Evolutionary conservation across 2,113 vertebrate species (phyloP), one percentile per base, ranked within the genome.

Genomic region (Stomatorhinus ivindoensis): DNA sequence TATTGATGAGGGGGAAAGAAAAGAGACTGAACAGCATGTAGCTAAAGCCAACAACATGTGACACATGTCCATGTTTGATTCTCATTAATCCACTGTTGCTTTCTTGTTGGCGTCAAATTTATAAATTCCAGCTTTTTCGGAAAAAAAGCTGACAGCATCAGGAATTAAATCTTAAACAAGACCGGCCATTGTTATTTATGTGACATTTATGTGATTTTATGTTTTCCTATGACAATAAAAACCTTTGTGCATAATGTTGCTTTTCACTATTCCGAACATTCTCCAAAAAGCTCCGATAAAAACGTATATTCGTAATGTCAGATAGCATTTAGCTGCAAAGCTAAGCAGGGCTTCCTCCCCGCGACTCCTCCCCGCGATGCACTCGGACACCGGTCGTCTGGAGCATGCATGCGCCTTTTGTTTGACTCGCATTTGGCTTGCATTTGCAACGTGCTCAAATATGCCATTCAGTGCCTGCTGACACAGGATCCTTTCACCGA

Each of bases 381-480:
- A 53, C 48, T 80, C 13, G 46, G 50, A 87, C 15, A 4, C 46
- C 24, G 10, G 11, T 13, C 35, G 1, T 42, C 35, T 42, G 35
- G 35, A 39, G 19, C 47, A n/a, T 50, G 84, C 46, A 51, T 48
- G 24, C 84, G 48, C 48, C 47, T 87, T 87, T 87, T 80, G 73
- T 35, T 6, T 42, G 73, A 42, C 35, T 39, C 4, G 31, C 69
- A 86, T 53, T 50, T 31, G 85, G n/a, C 85, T 53, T 27, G 47
- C 50, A 53, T 87, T 53, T 39, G 85, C 85, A 53, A 53, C 5
- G 50, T 1, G 47, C 84, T 86, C 47, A 86, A n/a, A 86, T 27
- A 53, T 80, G 53, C 90, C 80, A 86, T 89, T 89, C 89, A 90
- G 92, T 85, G 93, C 92, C 94, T 92, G 92, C 89, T 90, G 90